Evolutionary conservation across 2,113 vertebrate species (phyloP).

Genomic region (Mormoops blainvillei): DNA sequence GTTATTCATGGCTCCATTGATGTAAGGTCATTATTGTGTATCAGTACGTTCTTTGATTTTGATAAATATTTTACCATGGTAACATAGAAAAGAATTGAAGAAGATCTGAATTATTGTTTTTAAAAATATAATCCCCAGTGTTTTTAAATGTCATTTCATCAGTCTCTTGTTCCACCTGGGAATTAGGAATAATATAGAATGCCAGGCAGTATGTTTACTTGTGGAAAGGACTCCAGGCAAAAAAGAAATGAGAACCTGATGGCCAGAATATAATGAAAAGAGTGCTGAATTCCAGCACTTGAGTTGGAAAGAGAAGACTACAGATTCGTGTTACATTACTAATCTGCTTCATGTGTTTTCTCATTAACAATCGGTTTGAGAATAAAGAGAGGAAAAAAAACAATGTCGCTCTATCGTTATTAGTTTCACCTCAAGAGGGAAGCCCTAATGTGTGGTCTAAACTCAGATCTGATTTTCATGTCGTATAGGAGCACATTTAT

Average conservation of each 20-base stretch:
- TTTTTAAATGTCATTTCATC: constrained; percentile 8
- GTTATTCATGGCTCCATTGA: neutral
- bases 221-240: neutral
- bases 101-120: constrained; percentile 10
- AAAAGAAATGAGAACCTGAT: neutral
- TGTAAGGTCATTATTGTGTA: neutral
- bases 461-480: neutral
- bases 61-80: constrained; percentile 32
- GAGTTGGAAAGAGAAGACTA: neutral
- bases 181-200: neutral
- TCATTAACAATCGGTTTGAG: neutral
- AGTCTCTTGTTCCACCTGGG: neutral
- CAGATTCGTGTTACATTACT: neutral
- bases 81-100: constrained; percentile 32
- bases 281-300: neutral
- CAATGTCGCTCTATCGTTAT: neutral
- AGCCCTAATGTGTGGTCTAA: neutral
- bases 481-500: neutral
- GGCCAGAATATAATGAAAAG: neutral
- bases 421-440: neutral
- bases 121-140: neutral
- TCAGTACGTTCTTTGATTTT: constrained; percentile 25
- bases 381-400: neutral
- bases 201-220: neutral
- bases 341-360: neutral